Percentiles rank a stretch among this genome's conserved stretches.
Evolutionary conservation across 2,797 vertebrate genomes (phyloP).

Genomic region (Emys orbicularis): DNA sequence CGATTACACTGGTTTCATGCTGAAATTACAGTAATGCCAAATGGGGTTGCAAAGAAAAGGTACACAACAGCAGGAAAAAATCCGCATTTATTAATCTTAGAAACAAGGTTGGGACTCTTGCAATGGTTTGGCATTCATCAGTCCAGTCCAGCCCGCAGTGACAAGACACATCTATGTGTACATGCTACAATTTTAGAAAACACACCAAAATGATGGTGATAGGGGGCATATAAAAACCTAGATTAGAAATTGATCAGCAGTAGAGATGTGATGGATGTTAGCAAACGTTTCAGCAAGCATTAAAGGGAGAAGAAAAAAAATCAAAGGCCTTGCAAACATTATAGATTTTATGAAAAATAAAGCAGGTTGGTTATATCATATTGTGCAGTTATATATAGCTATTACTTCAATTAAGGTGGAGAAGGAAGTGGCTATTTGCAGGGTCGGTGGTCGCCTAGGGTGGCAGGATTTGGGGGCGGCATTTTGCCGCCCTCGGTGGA

Average conservation of each 20-base stretch:
- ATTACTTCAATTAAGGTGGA: background rate
- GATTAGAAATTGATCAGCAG: background rate
- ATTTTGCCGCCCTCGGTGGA: no score
- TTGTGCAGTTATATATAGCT: background rate
- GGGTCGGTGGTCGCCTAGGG: no score
- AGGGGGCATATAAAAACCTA: background rate
- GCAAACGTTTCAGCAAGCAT: background rate
- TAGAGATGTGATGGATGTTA: background rate
- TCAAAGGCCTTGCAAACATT: background rate
- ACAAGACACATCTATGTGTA: background rate
- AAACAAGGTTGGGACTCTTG: background rate
- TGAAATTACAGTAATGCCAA: background rate
- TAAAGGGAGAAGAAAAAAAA: background rate
- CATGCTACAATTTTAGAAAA: background rate
- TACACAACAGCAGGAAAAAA: constrained; percentile 13
- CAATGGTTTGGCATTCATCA: background rate
- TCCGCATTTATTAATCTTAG: background rate
- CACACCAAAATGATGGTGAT: background rate
- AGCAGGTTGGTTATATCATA: background rate
- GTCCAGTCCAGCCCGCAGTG: background rate
- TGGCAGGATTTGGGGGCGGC: no score
- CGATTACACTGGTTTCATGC: background rate
- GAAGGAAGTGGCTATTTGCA: background rate
- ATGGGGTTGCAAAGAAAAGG: background rate
- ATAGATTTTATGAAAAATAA: background rate